Evolutionary conservation across 1,140 invertebrate species (phyloP), one percentile per base, ranked within the genome.

Genomic region (Cardiocondyla obscurior): DNA sequence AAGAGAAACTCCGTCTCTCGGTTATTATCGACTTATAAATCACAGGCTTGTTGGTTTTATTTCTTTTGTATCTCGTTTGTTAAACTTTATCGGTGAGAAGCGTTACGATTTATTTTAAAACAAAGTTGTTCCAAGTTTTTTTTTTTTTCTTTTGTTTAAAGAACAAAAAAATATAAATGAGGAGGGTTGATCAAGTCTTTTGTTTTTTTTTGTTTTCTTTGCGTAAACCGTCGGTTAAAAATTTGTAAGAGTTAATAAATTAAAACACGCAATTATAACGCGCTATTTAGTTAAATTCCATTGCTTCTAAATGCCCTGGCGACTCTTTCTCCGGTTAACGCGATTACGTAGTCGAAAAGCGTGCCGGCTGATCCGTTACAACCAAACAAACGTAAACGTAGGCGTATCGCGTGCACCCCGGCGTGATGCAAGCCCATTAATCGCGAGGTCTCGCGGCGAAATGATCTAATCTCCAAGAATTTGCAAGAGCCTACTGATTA

Each of bases 331-430:
- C 0, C 19, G 14, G n/a, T 62, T 76, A 64, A 12, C 19, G 12
- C n/a, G 10, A 53, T 22, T 1, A 22, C n/a, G 2, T 49, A 28
- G 36, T n/a, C 1, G 16, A 77, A 16, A 76, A 84, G 55, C 69
- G 67, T 64, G 55, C 74, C 60, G 72, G 55, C 84, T 25, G 46
- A 22, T 25, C 57, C 25, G 62, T 65, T 69, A 44, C 57, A 55
- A 82, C 44, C 51, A 55, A 83, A 74, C 39, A 76, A 62, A 53
- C 44, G 46, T 53, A 76, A 62, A 53, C 44, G 46, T 53, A 7
- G 49, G 30, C 22, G 33, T 51, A 65, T 77, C 58, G 42, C 53
- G 28, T 64, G 28, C 25, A 67, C 0, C 39, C 30, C 12, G 33
- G 33, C 74, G 36, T 53, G 22, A 30, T 36, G 14, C 10, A 22